Percentiles rank a stretch among this genome's conserved stretches.
Conservation (phyloP, 2,113 vertebrate species). For the Azemiops feae region DNA sequence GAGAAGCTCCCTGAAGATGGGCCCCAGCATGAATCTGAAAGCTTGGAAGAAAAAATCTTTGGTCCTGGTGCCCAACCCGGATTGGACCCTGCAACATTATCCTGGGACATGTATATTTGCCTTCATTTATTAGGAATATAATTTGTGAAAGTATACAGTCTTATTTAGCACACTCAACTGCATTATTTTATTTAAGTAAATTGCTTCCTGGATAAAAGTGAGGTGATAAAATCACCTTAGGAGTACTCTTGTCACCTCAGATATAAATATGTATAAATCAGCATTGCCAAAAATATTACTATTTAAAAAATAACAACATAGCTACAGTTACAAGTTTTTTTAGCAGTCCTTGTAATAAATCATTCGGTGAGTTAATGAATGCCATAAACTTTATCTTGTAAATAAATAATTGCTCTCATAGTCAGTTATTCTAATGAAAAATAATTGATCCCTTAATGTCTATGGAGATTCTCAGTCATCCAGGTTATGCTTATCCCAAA, state of each 20-base stretch:
- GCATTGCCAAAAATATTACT: not conserved
- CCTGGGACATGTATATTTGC: too few relatives aligned
- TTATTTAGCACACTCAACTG: not conserved
- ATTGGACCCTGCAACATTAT: too few relatives aligned
- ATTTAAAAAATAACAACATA: not conserved
- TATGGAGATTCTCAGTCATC: not conserved
- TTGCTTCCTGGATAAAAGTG: not conserved
- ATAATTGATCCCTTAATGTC: too few relatives aligned
- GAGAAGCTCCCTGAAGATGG: too few relatives aligned
- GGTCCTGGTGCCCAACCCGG: too few relatives aligned
- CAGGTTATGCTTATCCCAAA: too few relatives aligned
- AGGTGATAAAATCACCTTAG: not conserved
- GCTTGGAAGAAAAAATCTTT: too few relatives aligned
- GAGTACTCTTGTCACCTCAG: not conserved
- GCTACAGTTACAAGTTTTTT: not conserved
- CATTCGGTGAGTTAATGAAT: not conserved
- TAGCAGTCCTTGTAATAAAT: not conserved
- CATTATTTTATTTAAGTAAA: not conserved
- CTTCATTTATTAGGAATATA: not conserved
- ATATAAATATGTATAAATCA: not conserved
- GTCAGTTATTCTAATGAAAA: not conserved
- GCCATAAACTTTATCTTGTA: not conserved
- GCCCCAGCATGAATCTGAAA: too few relatives aligned
- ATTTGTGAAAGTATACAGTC: not conserved
- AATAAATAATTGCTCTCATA: not conserved